phyloP scores from a whole-genome alignment of 1,140 invertebrate species.

The Himalopsyche phryganea region DNA sequence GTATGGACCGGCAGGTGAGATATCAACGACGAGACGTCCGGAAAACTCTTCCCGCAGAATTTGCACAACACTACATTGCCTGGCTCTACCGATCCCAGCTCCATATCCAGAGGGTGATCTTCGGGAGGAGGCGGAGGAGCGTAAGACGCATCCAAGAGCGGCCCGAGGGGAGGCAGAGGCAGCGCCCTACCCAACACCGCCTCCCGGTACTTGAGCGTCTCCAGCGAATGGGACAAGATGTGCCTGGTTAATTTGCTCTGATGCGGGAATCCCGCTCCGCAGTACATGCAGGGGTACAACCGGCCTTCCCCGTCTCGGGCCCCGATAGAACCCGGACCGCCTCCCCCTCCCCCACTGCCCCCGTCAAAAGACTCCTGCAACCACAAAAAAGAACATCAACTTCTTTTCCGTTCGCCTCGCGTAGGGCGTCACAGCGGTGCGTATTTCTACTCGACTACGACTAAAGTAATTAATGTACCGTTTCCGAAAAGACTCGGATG shows the following conservation, averaged over 20 bases:
- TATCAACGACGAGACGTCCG: conserved; percentile 81
- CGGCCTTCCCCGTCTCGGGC: conserved; percentile 47
- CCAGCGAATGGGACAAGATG: conserved; percentile 80
- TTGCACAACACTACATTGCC: conserved; percentile 80
- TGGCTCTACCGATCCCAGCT: conserved; percentile 56
- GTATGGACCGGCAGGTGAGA: conserved; percentile 83
- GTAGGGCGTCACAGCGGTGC: conserved; percentile 39
- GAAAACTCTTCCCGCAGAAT: conserved; percentile 86
- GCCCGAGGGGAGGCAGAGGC: conserved; percentile 26
- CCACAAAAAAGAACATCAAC: conserved; percentile 90
- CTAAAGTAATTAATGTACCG: conserved; percentile 11
- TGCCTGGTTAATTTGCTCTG: conserved; percentile 86
- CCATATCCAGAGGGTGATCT: conserved; percentile 51
- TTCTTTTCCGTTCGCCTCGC: conserved; percentile 63
- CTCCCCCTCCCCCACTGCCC: conserved; percentile 44
- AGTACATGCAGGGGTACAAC: conserved; percentile 80
- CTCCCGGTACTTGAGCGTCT: conserved; percentile 79
- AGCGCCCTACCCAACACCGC: conserved; percentile 53
- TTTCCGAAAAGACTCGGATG: conserved; percentile 3
- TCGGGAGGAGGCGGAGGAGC: conserved; percentile 51
- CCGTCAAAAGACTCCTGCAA: conserved; percentile 83
- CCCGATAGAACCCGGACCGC: conserved; percentile 49
- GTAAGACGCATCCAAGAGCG: conserved; percentile 23
- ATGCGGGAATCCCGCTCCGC: conserved; percentile 79
- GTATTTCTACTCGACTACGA: conserved; percentile 44